phyloP scores from a whole-genome alignment of 64 coral and sea anemone genomes.

The Cladopsammia gracilis region DNA sequence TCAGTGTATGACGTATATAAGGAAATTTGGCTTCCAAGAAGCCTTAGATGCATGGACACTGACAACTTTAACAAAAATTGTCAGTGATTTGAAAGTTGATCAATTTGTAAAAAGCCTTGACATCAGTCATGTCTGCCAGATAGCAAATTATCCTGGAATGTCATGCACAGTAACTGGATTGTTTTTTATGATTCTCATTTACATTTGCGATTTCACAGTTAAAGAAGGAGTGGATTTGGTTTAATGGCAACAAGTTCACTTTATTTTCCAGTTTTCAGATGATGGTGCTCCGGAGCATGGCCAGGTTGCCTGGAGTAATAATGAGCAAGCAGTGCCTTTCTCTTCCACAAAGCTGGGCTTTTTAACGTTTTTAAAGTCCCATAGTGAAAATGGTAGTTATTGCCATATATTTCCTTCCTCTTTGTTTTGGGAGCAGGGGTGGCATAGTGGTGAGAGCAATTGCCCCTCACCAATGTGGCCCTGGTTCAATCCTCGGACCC shows the following conservation, averaged over 20 bases:
- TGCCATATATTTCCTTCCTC: too few relatives aligned
- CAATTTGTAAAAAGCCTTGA: constrained; percentile 50
- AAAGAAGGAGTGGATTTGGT: constrained; percentile 17
- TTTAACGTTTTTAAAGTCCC: too few relatives aligned
- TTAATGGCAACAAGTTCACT: constrained; percentile 54
- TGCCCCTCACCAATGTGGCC: too few relatives aligned
- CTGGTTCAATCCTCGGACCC: too few relatives aligned
- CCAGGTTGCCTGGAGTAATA: too few relatives aligned
- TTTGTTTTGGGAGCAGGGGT: too few relatives aligned
- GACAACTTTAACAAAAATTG: constrained; percentile 5
- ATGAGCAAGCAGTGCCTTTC: too few relatives aligned
- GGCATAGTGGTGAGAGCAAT: too few relatives aligned
- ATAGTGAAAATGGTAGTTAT: too few relatives aligned
- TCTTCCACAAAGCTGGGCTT: too few relatives aligned
- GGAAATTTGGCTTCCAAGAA: constrained; percentile 48
- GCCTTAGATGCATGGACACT: constrained; percentile 8
- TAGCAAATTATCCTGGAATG: constrained; percentile 40
- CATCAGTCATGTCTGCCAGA: constrained; percentile 45
- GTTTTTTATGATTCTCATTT: constrained; percentile 58
- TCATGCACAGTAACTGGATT: constrained; percentile 51
- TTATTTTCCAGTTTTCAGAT: constrained; percentile 70
- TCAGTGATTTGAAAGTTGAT: neutral
- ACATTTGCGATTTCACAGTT: constrained; percentile 48
- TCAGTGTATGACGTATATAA: constrained; percentile 42
- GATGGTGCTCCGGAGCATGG: constrained; percentile 17